Evolutionary conservation across 2,797 vertebrate species (phyloP), one percentile per base, ranked within the genome.

Genomic region (Lacerta agilis): DNA sequence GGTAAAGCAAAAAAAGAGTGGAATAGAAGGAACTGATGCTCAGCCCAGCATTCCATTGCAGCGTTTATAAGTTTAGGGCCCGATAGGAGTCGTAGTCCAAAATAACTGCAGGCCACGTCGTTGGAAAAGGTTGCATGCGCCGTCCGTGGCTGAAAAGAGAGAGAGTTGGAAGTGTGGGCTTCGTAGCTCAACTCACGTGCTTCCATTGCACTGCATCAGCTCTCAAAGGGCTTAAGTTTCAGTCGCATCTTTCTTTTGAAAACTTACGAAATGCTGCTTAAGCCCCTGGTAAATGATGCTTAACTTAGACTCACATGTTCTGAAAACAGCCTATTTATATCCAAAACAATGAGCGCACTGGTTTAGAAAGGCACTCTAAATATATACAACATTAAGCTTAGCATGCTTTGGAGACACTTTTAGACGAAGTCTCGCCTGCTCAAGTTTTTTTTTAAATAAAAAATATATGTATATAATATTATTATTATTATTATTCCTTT

Each of bases 321-420:
- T 82, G 45, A 85, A 90, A 86, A 88, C 75, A 72, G 85, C 36
- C 77, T 73, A 8, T 82, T 82, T 79, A 2, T 72, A 58, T 84
- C 90, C 91, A 8, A 93, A 93, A 90, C 86, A 2, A 89, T 55
- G 78, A 85, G 90, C 71, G 18, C 1, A 20, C 61, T 72, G 33
- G 58, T 69, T 87, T 84, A 80, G 79, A 84, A 55, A 36, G 33
- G 85, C 88, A 66, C 20, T 66, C 27, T 93, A 89, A 85, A 83
- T n/a, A 23, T 36, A 69, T 36, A 88, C 79, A 86, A 81, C 67
- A 13, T 0, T 10, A 91, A 90, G 86, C 29, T 55, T 58, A 87
- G 36, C 83, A 43, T 69, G 88, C 85, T 93, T 91, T 83, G 83
- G 81, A 69, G 76, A 76, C n/a, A 76, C 45, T 89, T 94, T 89